Evolutionary conservation across 2,113 vertebrate genomes (phyloP).

Genomic region (Centrocercus urophasianus): DNA sequence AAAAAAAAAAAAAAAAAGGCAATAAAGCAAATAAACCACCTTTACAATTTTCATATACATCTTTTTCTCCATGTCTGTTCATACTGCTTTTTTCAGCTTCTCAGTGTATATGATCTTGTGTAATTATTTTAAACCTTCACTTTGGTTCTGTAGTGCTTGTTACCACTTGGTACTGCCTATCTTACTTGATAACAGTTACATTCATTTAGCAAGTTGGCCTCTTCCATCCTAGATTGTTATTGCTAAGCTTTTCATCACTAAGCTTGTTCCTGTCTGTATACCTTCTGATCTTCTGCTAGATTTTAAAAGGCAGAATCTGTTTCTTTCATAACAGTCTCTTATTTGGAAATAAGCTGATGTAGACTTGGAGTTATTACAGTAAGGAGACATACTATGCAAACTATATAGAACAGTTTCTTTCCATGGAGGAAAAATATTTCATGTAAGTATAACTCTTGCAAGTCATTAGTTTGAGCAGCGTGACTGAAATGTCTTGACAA

Average conservation of each 20-base stretch:
- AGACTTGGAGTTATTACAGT: background rate
- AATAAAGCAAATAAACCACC: background rate
- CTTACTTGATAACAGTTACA: background rate
- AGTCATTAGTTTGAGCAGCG: background rate
- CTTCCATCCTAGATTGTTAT: background rate
- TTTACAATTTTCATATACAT: background rate
- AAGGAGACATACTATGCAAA: background rate
- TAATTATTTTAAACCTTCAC: background rate
- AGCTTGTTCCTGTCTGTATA: background rate
- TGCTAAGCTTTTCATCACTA: background rate
- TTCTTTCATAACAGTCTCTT: background rate
- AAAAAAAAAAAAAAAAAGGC: accelerated
- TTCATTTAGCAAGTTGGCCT: background rate
- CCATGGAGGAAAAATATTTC: background rate
- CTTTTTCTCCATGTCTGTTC: background rate
- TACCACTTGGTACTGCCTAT: background rate
- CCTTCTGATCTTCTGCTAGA: background rate
- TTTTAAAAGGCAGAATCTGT: background rate
- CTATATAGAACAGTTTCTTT: background rate
- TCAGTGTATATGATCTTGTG: background rate
- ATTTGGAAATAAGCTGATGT: background rate
- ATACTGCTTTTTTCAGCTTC: background rate
- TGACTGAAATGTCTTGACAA: background rate
- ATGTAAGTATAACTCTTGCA: background rate
- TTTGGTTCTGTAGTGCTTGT: background rate